Conservation (phyloP, 1,140 invertebrate species). For the Bombus polaris region DNA sequence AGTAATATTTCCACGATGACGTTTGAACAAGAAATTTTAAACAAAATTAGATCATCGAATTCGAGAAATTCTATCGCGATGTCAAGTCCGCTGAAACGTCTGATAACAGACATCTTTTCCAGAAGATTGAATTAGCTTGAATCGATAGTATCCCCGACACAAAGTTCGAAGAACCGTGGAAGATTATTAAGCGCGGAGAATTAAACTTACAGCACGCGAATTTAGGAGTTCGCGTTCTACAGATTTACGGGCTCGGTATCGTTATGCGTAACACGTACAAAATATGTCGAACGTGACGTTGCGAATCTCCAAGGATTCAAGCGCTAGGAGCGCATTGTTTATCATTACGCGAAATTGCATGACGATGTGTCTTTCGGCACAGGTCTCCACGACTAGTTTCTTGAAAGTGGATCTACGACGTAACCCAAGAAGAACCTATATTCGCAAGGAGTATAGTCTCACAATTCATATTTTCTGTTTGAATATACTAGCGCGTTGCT, state of each 20-base stretch:
- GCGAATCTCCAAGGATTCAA: background rate
- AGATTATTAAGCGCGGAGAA: background rate
- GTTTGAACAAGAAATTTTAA: background rate
- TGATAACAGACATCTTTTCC: no score
- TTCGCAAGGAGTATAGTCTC: background rate
- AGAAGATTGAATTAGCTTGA: no score
- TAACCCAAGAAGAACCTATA: background rate
- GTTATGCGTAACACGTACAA: slow-evolving; percentile 3
- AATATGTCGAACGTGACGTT: slow-evolving; percentile 20
- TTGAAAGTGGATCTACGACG: slow-evolving; percentile 3
- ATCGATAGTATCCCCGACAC: no score
- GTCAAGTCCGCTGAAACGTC: no score
- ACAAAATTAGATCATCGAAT: background rate
- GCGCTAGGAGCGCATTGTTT: background rate
- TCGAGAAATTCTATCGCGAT: background rate
- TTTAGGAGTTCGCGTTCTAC: no score
- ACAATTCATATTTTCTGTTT: background rate
- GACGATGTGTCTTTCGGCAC: slow-evolving; percentile 2
- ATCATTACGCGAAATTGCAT: slow-evolving; percentile 9
- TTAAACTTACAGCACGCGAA: background rate
- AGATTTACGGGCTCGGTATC: background rate
- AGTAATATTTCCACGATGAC: background rate
- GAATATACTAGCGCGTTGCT: background rate
- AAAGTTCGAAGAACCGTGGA: no score
- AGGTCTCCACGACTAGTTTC: background rate